Base-by-base conservation (phyloP, 1,140 invertebrate genomes). In the Patella vulgata region DNA sequence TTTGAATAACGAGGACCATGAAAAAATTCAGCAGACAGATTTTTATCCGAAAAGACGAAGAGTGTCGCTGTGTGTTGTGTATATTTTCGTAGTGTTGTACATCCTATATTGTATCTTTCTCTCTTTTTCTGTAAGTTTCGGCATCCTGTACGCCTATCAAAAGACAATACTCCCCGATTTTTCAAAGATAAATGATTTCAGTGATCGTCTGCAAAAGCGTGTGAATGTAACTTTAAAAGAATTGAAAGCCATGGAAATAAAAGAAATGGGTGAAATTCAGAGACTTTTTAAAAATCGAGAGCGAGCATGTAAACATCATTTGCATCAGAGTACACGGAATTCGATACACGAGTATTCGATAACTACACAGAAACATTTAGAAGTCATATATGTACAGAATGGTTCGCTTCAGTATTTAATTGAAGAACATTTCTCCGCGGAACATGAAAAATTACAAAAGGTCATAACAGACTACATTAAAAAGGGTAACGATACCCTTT, bases 51-150 rank as follows among this genome's bases (percentile, higher is more conserved):
- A 36, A 36, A 5, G 33, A 8, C 5, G 14, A 36, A 36, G 33
- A 36, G 14, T 36, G 33, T 36, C 72, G 5, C 63, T 59, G 23
- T 46, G 43, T 27, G 59, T 74, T 21, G 66, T 70, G 52, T 55
- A 59, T 54, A 39, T 63, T 1, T 66, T 80, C 1, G 51, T 73
- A 21, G 23, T 67, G 0, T 59, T 80, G 12, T 80, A 80, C 53
- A 53, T 78, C 6, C 33, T 70, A 0, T 80, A 80, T 58, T 75
- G 68, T n/a, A 21, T 78, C 2, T 50, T 77, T 14, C 78, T 80
- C 59, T 67, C 76, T n/a, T 80, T 78, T 31, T 74, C 71, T 21
- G 52, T 73, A 40, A 59, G 71, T 17, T 68, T 78, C 28, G 66
- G 58, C 9, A 46, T 77, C 17, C 64, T 80, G 30, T 76, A 75